Evolutionary conservation across 2,113 vertebrate species (phyloP).

Genomic region (Archocentrus centrarchus): DNA sequence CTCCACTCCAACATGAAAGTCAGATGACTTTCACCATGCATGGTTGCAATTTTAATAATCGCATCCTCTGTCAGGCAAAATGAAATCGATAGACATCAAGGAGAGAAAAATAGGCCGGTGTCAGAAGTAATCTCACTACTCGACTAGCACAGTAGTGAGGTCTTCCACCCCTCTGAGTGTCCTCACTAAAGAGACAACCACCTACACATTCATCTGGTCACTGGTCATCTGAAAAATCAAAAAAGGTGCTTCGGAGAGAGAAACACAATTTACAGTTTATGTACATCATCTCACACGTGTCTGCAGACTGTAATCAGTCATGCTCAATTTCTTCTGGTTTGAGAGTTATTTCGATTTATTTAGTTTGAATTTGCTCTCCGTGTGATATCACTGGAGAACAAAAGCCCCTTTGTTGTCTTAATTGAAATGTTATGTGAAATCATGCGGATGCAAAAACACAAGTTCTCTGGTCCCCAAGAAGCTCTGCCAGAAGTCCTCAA

Average conservation of each 20-base stretch:
- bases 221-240: slow-evolving; percentile 18
- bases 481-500: not conserved
- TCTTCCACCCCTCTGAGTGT: slow-evolving; percentile 23
- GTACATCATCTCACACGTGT: slow-evolving; percentile 45
- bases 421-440: slow-evolving; percentile 40
- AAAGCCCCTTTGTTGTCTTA: slow-evolving; percentile 42
- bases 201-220: slow-evolving; percentile 45
- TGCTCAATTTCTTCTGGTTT: slow-evolving; percentile 39
- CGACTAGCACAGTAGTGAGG: slow-evolving; percentile 52
- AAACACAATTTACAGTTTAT: slow-evolving; percentile 32
- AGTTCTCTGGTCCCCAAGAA: not conserved
- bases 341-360: slow-evolving; percentile 30
- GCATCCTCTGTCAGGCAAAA: slow-evolving; percentile 73
- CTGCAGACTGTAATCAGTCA: slow-evolving; percentile 54
- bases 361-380: not conserved
- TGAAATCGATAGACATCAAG: slow-evolving; percentile 73
- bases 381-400: slow-evolving; percentile 21
- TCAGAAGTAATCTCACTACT: slow-evolving; percentile 72
- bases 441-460: not conserved
- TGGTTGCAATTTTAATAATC: slow-evolving; percentile 82
- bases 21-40: slow-evolving; percentile 69
- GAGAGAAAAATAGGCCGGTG: slow-evolving; percentile 65
- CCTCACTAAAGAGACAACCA: slow-evolving; percentile 55
- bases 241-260: not conserved
- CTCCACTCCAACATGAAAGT: slow-evolving; percentile 63